Conservation (phyloP, 2,888 invertebrate species). For the Ichneumoninae sp. region DNA sequence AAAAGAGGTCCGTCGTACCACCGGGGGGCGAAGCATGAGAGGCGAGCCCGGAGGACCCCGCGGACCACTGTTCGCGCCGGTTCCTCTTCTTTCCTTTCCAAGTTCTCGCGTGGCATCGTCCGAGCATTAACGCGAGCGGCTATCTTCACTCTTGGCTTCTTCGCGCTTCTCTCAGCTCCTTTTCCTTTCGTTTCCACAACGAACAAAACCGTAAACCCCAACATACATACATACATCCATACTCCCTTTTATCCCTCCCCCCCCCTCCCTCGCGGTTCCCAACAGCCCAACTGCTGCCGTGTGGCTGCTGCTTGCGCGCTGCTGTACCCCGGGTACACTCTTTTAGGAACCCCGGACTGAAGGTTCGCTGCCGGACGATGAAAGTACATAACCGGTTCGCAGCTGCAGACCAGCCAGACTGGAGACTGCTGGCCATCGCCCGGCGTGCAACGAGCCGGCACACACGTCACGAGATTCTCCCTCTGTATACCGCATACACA, state of each 20-base stretch:
- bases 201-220: constrained; percentile 44
- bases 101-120: constrained; percentile 59
- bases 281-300: constrained; percentile 43
- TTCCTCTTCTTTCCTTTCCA: constrained; percentile 51
- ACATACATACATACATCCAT: constrained; percentile 51
- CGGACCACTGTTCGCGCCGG: constrained; percentile 28
- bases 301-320: constrained; percentile 20
- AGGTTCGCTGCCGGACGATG: constrained; percentile 64
- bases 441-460: constrained; percentile 48
- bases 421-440: constrained; percentile 66
- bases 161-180: constrained; percentile 34
- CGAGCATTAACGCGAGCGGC: constrained; percentile 60
- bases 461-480: constrained; percentile 50
- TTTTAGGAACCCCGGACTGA: constrained; percentile 62
- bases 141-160: constrained; percentile 45
- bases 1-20: constrained; percentile 56
- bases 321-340: constrained; percentile 47
- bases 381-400: constrained; percentile 83
- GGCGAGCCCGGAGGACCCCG: constrained; percentile 45
- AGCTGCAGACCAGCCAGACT: constrained; percentile 79
- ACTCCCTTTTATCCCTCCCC: constrained; percentile 53
- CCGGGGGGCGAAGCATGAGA: constrained; percentile 37
- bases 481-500: constrained; percentile 21
- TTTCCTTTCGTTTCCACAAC: constrained; percentile 55
- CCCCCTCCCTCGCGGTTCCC: constrained; percentile 4